Conservation (phyloP, 2,113 vertebrate genomes). For the Labeo rohita region DNA sequence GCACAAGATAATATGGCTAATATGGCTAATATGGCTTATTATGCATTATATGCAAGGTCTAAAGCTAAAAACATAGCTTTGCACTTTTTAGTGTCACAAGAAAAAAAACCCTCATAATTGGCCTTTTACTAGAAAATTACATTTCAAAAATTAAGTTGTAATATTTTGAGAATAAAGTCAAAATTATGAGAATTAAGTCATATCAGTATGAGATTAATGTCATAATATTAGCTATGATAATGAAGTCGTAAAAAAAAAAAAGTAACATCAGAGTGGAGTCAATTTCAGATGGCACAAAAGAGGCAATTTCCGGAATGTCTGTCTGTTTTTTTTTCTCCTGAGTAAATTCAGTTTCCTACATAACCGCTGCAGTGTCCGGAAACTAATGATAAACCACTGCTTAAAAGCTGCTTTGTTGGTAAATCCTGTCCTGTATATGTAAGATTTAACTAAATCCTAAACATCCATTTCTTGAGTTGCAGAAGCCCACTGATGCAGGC, state of each 20-base stretch:
- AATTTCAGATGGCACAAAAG: not conserved
- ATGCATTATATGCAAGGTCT: no score
- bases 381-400: not conserved
- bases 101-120: not conserved
- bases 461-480: not conserved
- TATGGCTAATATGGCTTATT: no score
- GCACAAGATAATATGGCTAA: no score
- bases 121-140: not conserved
- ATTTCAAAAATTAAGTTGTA: not conserved
- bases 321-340: not conserved
- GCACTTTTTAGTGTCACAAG: no score
- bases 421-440: not conserved
- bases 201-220: not conserved
- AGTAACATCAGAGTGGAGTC: no score
- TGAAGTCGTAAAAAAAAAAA: not conserved
- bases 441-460: not conserved
- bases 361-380: not conserved
- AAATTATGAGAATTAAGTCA: not conserved
- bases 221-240: not conserved
- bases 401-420: not conserved
- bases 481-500: not conserved
- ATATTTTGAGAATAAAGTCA: not conserved
- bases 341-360: not conserved
- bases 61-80: no score
- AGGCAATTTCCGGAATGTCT: not conserved